A percentile compares a stretch with the other conserved stretches of the same genome.
Evolutionary conservation across 2,113 vertebrate genomes (phyloP).

Genomic region (Corvus cornix): DNA sequence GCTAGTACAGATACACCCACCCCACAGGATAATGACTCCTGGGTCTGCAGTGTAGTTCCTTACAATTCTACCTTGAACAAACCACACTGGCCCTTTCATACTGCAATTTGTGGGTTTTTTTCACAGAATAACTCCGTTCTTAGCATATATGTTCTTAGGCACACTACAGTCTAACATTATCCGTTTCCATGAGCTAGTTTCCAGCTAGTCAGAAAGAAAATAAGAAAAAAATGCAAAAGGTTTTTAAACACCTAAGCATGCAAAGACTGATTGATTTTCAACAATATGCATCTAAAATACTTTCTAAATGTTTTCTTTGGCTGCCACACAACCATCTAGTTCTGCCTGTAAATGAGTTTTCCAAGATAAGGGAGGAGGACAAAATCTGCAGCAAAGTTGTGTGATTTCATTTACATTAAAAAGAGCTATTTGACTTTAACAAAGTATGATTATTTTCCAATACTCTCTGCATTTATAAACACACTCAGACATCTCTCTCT

Average conservation of each 20-base stretch:
- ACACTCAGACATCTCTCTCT: neutral
- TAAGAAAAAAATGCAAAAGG: neutral
- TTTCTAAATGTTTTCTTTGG: neutral
- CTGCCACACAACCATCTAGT: neutral
- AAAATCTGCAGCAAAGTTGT: neutral
- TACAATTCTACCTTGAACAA: neutral
- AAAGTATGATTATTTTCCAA: neutral
- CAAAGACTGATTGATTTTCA: neutral
- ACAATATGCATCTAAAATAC: neutral
- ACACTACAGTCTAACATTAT: neutral
- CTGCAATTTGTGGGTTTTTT: neutral
- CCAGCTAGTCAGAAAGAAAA: neutral
- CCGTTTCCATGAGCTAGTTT: neutral
- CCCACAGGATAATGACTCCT: neutral
- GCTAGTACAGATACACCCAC: neutral
- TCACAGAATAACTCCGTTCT: neutral
- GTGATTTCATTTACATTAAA: neutral
- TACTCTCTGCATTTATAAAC: neutral
- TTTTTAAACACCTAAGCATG: neutral
- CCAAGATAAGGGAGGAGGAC: neutral
- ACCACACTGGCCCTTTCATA: neutral
- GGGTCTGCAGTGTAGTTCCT: neutral
- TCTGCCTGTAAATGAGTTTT: neutral
- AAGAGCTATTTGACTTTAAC: neutral
- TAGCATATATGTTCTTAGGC: neutral